Conservation (phyloP, 1,140 invertebrate species). For the Agrilus planipennis region DNA sequence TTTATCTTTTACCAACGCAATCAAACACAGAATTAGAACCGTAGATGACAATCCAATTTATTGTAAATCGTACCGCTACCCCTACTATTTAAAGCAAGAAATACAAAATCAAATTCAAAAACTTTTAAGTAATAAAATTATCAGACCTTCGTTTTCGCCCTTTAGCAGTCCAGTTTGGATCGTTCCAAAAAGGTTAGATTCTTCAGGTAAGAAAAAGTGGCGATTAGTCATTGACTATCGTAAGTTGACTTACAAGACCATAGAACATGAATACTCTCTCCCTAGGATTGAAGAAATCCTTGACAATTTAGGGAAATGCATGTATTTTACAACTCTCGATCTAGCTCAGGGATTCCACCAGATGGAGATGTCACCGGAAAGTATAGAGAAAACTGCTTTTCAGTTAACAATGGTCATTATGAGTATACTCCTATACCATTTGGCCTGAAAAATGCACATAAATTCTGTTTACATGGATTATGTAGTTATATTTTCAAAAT, state of each 20-base stretch:
- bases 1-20: slow-evolving; percentile 2
- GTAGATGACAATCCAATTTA: slow-evolving; percentile 1
- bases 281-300: slow-evolving; percentile 39
- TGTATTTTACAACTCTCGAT: too few species aligned
- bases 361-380: slow-evolving; percentile 15
- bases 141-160: slow-evolving; percentile 23
- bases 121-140: too few species aligned
- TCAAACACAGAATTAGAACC: not conserved
- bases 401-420: slow-evolving; percentile 26
- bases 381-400: slow-evolving; percentile 39
- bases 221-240: slow-evolving; percentile 33
- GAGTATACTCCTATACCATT: slow-evolving; percentile 35
- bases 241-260: slow-evolving; percentile 32
- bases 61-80: slow-evolving; percentile 19
- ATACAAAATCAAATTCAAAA: slow-evolving; percentile 20
- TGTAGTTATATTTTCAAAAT: slow-evolving; percentile 15
- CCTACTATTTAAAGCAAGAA: too few species aligned
- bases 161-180: too few species aligned
- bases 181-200: slow-evolving; percentile 31
- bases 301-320: slow-evolving; percentile 34
- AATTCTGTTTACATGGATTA: slow-evolving; percentile 21
- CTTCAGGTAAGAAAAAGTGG: slow-evolving; percentile 26
- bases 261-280: slow-evolving; percentile 39
- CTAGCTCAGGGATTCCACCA: slow-evolving; percentile 35
- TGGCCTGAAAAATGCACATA: slow-evolving; percentile 17